Evolutionary conservation across 1,140 invertebrate species (phyloP).

Genomic region (Drosophila erecta): DNA sequence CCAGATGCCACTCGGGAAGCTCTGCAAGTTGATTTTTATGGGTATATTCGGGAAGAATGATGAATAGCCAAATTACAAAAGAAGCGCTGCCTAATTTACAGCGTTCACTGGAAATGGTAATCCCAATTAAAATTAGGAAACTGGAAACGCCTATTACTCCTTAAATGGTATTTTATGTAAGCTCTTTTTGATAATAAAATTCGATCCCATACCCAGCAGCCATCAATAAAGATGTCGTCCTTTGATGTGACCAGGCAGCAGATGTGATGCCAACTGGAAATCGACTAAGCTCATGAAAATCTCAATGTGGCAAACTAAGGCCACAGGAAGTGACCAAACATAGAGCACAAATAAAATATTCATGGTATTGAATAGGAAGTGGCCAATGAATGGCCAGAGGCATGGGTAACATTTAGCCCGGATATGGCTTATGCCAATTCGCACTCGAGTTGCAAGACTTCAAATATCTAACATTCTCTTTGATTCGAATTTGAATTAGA

Average conservation of each 20-base stretch:
- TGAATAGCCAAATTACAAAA: constrained; percentile 29
- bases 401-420: background rate
- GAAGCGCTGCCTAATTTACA: background rate
- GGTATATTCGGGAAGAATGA: background rate
- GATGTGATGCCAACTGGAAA: constrained; percentile 36
- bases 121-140: background rate
- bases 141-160: background rate
- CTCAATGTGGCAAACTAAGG: background rate
- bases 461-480: constrained; percentile 4
- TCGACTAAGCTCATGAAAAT: constrained; percentile 20
- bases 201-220: constrained; percentile 17
- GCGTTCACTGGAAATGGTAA: constrained; percentile 10
- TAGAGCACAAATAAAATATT: constrained; percentile 28
- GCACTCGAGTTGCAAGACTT: background rate
- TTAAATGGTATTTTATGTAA: constrained; percentile 4
- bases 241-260: constrained; percentile 26
- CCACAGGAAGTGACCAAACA: constrained; percentile 46
- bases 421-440: too few relatives aligned
- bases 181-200: constrained; percentile 3
- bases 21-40: constrained; percentile 15
- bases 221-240: constrained; percentile 12
- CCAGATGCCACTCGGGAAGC: constrained; percentile 28
- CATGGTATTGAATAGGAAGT: background rate
- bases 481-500: background rate
- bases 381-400: too few relatives aligned